These are phyloP conservation scores for Nothoprocta pentlandii DNA, from an alignment of 2,113 vertebrate genomes.

Conservation along the genomic window DNA sequence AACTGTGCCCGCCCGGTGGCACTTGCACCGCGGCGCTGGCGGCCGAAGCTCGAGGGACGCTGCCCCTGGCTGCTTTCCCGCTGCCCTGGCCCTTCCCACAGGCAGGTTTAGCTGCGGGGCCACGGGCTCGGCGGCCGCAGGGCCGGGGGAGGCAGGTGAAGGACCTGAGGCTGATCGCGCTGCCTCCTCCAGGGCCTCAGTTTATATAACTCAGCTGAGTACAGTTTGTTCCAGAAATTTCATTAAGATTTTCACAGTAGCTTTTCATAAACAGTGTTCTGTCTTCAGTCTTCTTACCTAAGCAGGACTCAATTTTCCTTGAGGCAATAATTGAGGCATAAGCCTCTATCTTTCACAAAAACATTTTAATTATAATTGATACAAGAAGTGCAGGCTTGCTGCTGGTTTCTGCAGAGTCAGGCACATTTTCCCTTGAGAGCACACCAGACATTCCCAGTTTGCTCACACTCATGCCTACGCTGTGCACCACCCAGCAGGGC, in stretches of 20 bases:
- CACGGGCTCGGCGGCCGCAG: no score
- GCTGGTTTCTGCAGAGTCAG: background rate
- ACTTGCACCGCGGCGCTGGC: rapidly evolving
- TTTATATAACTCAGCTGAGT: background rate
- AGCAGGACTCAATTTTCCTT: background rate
- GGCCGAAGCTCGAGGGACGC: background rate
- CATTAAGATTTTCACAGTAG: background rate
- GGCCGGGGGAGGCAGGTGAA: no score
- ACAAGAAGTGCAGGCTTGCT: background rate
- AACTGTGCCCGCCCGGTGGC: rapidly evolving
- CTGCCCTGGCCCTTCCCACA: no score
- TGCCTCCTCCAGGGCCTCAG: rapidly evolving
- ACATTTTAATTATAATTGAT: rapidly evolving
- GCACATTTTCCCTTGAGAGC: rapidly evolving
- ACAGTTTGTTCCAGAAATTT: background rate
- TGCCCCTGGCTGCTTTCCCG: background rate
- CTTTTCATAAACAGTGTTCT: background rate
- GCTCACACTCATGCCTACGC: background rate
- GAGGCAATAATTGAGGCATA: background rate
- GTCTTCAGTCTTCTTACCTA: background rate
- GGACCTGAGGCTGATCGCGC: no score
- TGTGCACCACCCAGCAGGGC: background rate
- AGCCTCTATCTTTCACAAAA: background rate
- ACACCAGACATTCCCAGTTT: background rate
- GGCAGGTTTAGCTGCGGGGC: background rate